Evolutionary conservation across 2,113 vertebrate species (phyloP).

Genomic region (Cairina moschata): DNA sequence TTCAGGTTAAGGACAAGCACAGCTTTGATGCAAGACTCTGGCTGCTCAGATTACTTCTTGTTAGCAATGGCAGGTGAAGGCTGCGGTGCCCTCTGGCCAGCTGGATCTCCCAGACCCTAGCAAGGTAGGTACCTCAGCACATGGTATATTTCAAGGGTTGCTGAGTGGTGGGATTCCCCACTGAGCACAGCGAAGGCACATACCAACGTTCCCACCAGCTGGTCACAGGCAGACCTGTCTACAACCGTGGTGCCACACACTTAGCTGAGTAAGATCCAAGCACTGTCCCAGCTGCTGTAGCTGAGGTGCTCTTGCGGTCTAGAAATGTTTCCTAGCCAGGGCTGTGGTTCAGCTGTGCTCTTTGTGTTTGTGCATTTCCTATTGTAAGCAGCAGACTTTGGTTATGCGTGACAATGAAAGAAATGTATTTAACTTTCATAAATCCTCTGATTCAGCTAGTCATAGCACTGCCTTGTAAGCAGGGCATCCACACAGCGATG

Average conservation of each 20-base stretch:
- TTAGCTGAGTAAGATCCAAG: background rate
- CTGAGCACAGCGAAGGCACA: background rate
- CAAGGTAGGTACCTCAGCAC: rapidly evolving
- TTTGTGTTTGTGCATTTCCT: background rate
- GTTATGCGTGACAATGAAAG: background rate
- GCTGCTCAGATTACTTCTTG: background rate
- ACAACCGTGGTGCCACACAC: rapidly evolving
- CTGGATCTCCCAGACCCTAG: background rate
- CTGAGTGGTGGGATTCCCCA: background rate
- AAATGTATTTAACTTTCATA: background rate
- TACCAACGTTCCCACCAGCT: background rate
- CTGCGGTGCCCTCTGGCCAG: background rate
- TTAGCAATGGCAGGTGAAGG: background rate
- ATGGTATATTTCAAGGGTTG: background rate
- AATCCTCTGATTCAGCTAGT: background rate
- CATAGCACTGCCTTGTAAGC: background rate
- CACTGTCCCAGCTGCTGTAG: background rate
- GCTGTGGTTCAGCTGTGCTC: background rate
- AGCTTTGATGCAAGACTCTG: background rate
- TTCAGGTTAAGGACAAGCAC: background rate
- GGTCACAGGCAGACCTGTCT: background rate
- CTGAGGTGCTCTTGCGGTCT: background rate
- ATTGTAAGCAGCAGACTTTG: background rate
- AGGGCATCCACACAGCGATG: background rate
- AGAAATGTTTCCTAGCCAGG: rapidly evolving